Evolutionary conservation across 2,113 vertebrate genomes (phyloP).

Genomic region (rat (Rattus norvegicus)): DNA sequence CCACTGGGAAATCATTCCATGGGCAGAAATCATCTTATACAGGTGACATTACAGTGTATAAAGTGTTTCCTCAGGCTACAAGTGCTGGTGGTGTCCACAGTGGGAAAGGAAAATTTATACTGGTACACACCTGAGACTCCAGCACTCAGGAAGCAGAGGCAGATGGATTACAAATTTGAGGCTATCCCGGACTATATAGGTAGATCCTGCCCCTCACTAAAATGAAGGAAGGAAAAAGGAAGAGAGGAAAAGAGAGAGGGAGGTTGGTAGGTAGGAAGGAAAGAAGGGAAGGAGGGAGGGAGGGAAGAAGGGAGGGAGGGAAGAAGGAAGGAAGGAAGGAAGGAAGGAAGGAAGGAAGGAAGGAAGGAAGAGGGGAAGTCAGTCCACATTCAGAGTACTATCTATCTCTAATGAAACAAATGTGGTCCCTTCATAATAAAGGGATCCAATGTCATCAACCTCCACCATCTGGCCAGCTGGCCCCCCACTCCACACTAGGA

Average conservation of each 20-base stretch:
- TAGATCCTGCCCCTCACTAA: not conserved
- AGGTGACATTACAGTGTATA: too few species aligned
- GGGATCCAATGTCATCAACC: not conserved
- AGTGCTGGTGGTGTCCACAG: not conserved
- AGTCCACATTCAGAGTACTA: not conserved
- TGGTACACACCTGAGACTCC: not conserved
- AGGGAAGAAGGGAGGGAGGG: too few species aligned
- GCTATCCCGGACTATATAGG: not conserved
- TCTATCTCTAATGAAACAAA: not conserved
- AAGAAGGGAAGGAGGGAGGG: not conserved
- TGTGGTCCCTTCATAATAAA: not conserved
- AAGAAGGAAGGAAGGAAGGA: not conserved
- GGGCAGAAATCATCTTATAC: not conserved
- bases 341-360: not conserved
- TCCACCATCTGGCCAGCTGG: not conserved
- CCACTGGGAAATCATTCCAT: not conserved
- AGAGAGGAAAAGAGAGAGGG: not conserved
- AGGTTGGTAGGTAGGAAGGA: not conserved
- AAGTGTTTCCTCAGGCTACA: not conserved
- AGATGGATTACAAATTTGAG: not conserved
- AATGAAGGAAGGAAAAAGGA: not conserved
- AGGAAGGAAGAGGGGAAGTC: not conserved
- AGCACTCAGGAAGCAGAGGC: not conserved
- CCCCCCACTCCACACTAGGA: not conserved
- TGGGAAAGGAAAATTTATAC: not conserved